phyloP scores from a whole-genome alignment of 1,140 invertebrate genomes.

The Elysia chlorotica region DNA sequence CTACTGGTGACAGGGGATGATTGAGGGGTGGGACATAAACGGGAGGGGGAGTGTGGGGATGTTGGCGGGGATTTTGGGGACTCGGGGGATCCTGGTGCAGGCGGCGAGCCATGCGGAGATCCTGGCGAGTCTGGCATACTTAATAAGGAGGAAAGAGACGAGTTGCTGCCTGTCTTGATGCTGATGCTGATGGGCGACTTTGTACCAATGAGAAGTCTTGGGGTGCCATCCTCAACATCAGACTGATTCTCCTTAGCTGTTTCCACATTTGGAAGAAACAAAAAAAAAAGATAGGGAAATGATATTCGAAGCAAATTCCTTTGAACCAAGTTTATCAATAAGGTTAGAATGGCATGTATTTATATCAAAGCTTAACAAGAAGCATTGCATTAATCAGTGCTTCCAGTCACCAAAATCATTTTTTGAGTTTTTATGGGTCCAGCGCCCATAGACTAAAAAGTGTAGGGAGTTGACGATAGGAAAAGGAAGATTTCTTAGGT shows the following conservation, averaged over 20 bases:
- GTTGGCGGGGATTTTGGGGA: constrained; percentile 27
- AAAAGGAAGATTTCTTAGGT: no score
- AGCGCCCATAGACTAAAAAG: no score
- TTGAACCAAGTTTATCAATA: no score
- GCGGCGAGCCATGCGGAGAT: constrained; percentile 35
- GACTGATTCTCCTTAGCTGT: constrained; percentile 52
- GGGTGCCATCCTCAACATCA: constrained; percentile 44
- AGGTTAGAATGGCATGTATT: no score
- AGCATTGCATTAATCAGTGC: no score
- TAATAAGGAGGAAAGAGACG: constrained; percentile 37
- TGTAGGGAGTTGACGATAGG: no score
- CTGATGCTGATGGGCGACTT: constrained; percentile 53
- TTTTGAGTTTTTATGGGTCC: no score
- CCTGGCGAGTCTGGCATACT: constrained; percentile 36
- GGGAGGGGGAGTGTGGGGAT: constrained; percentile 27
- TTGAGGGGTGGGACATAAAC: constrained; percentile 40
- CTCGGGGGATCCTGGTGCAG: constrained; percentile 37
- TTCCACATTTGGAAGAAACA: constrained; percentile 23
- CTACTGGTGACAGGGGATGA: constrained; percentile 31
- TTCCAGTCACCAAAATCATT: no score
- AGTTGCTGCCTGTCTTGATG: constrained; percentile 49
- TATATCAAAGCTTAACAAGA: no score
- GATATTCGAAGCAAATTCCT: no score
- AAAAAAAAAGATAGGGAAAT: no score
- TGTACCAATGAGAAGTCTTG: constrained; percentile 41